A percentile compares a stretch with the other conserved stretches of the same genome.
phyloP scores from a whole-genome alignment of 2,888 invertebrate genomes.

The Dromius quadrimaculatus region DNA sequence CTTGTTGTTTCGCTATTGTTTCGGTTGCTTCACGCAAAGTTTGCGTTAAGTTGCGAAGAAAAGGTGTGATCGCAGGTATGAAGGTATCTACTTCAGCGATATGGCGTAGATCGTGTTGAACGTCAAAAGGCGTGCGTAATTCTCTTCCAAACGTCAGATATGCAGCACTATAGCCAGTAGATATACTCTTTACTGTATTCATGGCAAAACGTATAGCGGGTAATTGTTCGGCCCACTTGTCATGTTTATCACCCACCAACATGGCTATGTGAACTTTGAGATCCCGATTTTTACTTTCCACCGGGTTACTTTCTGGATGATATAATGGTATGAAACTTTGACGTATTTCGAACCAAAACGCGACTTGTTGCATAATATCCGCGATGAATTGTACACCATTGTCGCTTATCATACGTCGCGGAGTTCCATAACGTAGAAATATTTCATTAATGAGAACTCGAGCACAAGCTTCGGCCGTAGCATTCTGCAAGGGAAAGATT shows the following conservation, averaged over 20 bases:
- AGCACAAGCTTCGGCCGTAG: constrained; percentile 59
- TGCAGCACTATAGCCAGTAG: constrained; percentile 56
- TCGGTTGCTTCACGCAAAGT: constrained; percentile 51
- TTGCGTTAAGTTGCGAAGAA: constrained; percentile 47
- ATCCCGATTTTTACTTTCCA: no score
- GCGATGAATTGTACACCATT: background rate
- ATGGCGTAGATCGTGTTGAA: constrained; percentile 37
- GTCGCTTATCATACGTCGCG: constrained; percentile 60
- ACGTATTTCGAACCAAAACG: no score
- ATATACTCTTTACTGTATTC: constrained; percentile 54
- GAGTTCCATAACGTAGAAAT: constrained; percentile 60
- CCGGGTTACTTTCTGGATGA: no score
- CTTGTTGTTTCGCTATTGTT: constrained; percentile 44
- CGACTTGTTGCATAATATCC: constrained; percentile 57
- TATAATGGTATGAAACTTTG: no score
- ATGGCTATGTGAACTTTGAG: no score
- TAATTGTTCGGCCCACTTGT: no score
- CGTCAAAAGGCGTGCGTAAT: constrained; percentile 54
- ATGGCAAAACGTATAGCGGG: constrained; percentile 57
- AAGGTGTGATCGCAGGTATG: constrained; percentile 49
- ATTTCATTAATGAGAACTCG: constrained; percentile 58
- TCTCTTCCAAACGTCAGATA: constrained; percentile 58
- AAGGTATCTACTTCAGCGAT: constrained; percentile 15
- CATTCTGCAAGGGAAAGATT: constrained; percentile 58
- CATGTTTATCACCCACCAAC: no score